phyloP scores from a whole-genome alignment of 2,888 invertebrate genomes.

The Himalopsyche japonica region DNA sequence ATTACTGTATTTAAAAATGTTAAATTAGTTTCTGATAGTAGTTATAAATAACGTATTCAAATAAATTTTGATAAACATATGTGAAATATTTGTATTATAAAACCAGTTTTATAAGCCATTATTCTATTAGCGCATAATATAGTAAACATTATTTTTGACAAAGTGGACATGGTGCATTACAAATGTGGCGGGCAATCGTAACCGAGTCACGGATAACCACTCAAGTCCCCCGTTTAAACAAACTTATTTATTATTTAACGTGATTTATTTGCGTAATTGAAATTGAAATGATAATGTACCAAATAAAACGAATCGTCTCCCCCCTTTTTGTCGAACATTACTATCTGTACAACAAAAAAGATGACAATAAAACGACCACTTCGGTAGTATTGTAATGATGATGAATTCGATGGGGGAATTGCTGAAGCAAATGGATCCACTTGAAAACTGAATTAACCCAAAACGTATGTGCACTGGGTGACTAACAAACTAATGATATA shows the following conservation, averaged over 20 bases:
- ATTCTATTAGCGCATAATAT: neutral
- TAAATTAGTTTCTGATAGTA: too few relatives aligned
- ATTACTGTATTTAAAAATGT: too few relatives aligned
- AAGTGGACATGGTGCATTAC: neutral
- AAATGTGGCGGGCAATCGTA: neutral
- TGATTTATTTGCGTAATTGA: conserved; percentile 25
- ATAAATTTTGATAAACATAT: too few relatives aligned
- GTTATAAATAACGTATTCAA: too few relatives aligned
- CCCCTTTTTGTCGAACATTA: neutral
- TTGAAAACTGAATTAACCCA: neutral
- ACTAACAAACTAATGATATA: neutral
- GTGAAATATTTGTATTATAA: neutral
- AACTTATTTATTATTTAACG: conserved; percentile 16
- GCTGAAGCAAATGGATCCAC: neutral
- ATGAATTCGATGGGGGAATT: neutral
- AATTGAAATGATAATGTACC: conserved; percentile 31
- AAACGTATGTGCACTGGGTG: neutral
- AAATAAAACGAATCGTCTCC: conserved; percentile 30
- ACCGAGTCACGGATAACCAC: neutral
- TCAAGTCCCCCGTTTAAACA: neutral
- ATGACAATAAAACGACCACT: neutral
- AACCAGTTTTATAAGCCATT: neutral
- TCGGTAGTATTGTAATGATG: neutral
- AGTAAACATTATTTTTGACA: neutral
- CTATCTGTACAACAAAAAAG: neutral